Evolutionary conservation across 2,113 vertebrate species (phyloP).

Genomic region (Platysternon megacephalum): DNA sequence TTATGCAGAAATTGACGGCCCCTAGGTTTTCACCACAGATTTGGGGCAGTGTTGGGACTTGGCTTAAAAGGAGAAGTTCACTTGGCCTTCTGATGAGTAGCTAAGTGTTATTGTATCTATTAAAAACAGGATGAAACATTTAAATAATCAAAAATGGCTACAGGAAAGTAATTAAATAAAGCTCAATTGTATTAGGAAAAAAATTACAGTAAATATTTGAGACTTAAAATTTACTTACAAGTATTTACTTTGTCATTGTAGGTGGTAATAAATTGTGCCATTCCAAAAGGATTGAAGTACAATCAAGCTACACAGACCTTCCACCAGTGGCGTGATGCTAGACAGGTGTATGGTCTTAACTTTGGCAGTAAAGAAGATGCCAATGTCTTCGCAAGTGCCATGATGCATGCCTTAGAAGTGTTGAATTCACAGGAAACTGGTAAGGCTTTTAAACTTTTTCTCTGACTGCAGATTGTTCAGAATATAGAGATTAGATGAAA

Average conservation of each 20-base stretch:
- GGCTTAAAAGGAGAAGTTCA: not conserved
- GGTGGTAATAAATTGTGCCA: slow-evolving; percentile 99
- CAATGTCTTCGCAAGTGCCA: slow-evolving; percentile 99
- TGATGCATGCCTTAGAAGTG: slow-evolving; percentile 99
- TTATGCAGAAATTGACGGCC: not conserved
- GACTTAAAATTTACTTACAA: not conserved
- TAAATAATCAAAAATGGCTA: not conserved
- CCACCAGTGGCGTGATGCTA: slow-evolving; percentile 97
- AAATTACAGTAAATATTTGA: not conserved
- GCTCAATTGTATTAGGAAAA: not conserved
- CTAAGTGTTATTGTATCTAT: not conserved
- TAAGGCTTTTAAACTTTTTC: slow-evolving; percentile 51
- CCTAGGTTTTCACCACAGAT: not conserved
- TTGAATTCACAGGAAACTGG: slow-evolving; percentile 98
- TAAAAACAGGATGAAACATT: not conserved
- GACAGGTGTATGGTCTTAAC: slow-evolving; percentile 98
- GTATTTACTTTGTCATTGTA: slow-evolving; percentile 62
- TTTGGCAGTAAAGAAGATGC: slow-evolving; percentile 99
- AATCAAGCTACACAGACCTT: slow-evolving; percentile 99
- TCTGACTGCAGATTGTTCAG: not conserved
- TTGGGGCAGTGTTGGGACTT: not conserved
- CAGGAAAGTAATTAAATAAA: not conserved
- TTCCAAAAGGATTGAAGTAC: slow-evolving; percentile 99
- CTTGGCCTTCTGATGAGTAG: not conserved
- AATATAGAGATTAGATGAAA: not conserved